These are phyloP conservation scores for Melanostoma mellinum DNA, from an alignment of 2,888 invertebrate genomes.

Conservation along the genomic window DNA sequence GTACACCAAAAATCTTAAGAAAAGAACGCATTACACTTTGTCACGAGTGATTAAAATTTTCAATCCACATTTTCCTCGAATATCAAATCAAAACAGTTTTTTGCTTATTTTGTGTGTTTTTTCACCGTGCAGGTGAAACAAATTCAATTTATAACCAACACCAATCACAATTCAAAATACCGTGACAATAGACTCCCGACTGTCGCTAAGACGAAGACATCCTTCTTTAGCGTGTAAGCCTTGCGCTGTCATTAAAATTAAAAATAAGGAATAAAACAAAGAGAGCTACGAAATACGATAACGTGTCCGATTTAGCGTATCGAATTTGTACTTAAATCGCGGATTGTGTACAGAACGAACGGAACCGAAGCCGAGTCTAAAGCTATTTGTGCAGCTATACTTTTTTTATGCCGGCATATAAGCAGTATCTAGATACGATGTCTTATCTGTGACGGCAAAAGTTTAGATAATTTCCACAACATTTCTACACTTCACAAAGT, in stretches of 20 bases:
- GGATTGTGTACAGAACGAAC: slow-evolving; percentile 54
- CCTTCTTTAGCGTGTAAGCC: not conserved
- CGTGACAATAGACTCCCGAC: slow-evolving; percentile 44
- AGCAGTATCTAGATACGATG: slow-evolving; percentile 9
- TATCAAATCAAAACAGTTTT: slow-evolving; percentile 45
- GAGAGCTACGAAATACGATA: slow-evolving; percentile 24
- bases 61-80: slow-evolving; percentile 32
- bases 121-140: slow-evolving; percentile 3
- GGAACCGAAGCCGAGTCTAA: slow-evolving; percentile 55
- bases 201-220: slow-evolving; percentile 52
- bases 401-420: slow-evolving; percentile 46
- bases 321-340: slow-evolving; percentile 69
- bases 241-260: too few relatives aligned
- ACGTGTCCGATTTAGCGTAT: slow-evolving; percentile 65
- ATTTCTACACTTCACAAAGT: slow-evolving; percentile 2
- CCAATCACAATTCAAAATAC: slow-evolving; percentile 59
- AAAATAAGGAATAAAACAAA: too few relatives aligned
- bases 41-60: slow-evolving; percentile 28
- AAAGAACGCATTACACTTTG: not conserved
- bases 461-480: slow-evolving; percentile 35
- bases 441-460: slow-evolving; percentile 52
- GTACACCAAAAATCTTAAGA: not conserved
- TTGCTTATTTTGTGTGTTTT: slow-evolving; percentile 11
- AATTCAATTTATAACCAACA: slow-evolving; percentile 46
- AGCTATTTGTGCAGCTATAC: slow-evolving; percentile 49